Evolutionary conservation across 2,888 invertebrate species (phyloP), one percentile per base, ranked within the genome.

Genomic region (Drosophila lutescens): DNA sequence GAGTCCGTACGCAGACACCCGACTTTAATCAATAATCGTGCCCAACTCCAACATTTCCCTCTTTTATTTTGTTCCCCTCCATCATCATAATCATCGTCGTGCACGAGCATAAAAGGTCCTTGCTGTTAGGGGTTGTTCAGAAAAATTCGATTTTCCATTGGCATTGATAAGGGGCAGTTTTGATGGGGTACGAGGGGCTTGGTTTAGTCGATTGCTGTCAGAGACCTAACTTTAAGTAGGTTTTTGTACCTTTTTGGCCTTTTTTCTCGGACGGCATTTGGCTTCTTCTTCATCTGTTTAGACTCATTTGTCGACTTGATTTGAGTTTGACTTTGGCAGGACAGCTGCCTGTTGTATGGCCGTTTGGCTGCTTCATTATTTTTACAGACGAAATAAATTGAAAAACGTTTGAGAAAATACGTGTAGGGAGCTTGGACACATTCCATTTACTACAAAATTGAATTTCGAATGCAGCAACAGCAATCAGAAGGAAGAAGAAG

Each of bases 401-500:
- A 84, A 85, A 88, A 85, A 72, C 72, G 84, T 86, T 83, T 68
- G 26, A 17, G 34, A 54, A 58, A 80, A 86, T 83, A 78, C 76
- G 75, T 81, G 86, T 79, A 74, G 83, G 72, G 74, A 76, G 73
- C 77, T 69, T 58, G 60, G 67, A 69, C 85, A 82, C 68, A 88
- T 74, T 83, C 79, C 88, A 80, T 85, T 85, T 88, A 74, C 71
- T 67, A 69, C 79, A 79, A 80, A 85, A 85, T 86, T 86, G 76
- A 88, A 88, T 88, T 80, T 80, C 53, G 65, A 77, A 30, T 5
- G 26, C 26, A 26, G 5, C 26, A 26, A 26, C 5, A 26, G 5
- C 26, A 26, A 26, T 26, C 26, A 26, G 6, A 26, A 26, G 26
- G 26, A 26, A 26, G 26, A 26, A 26, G 26, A 26, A 26, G 0